Percentiles rank a stretch among this genome's conserved stretches.
Conservation (phyloP, 2,888 invertebrate genomes). For the Autographa gamma region DNA sequence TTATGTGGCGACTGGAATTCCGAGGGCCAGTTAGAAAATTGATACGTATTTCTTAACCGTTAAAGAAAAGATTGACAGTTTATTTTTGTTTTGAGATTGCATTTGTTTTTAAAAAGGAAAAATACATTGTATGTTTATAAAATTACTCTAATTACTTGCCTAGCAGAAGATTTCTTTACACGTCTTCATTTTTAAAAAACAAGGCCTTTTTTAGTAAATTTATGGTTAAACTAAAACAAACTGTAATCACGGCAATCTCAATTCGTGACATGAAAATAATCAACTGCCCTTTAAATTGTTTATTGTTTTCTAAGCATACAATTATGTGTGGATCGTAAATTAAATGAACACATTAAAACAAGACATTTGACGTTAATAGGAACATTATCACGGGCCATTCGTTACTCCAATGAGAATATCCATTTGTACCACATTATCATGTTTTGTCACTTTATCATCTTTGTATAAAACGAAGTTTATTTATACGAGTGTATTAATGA, state of each 20-base stretch:
- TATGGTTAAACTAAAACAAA: not conserved
- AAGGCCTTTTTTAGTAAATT: no score
- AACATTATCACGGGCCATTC: conserved; percentile 28
- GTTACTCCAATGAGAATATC: conserved; percentile 22
- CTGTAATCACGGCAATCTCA: not conserved
- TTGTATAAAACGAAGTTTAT: conserved; percentile 41
- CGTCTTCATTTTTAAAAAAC: no score
- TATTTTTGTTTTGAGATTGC: not conserved
- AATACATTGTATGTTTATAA: no score
- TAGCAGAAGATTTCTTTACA: no score
- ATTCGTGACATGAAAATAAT: not conserved
- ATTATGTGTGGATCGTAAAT: conserved; percentile 32
- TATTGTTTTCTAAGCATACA: conserved; percentile 8
- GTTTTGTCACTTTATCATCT: conserved; percentile 47
- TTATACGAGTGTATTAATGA: conserved; percentile 47
- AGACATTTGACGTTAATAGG: conserved; percentile 33
- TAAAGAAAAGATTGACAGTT: not conserved
- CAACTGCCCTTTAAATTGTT: not conserved
- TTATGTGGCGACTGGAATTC: conserved; percentile 73
- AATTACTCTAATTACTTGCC: no score
- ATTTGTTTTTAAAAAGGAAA: not conserved
- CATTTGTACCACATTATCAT: conserved; percentile 35
- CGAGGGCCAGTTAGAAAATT: conserved; percentile 31
- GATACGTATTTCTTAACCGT: conserved; percentile 23
- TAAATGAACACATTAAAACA: conserved; percentile 42